Conservation (phyloP, 2,888 invertebrate genomes). For the Cephus spinipes region DNA sequence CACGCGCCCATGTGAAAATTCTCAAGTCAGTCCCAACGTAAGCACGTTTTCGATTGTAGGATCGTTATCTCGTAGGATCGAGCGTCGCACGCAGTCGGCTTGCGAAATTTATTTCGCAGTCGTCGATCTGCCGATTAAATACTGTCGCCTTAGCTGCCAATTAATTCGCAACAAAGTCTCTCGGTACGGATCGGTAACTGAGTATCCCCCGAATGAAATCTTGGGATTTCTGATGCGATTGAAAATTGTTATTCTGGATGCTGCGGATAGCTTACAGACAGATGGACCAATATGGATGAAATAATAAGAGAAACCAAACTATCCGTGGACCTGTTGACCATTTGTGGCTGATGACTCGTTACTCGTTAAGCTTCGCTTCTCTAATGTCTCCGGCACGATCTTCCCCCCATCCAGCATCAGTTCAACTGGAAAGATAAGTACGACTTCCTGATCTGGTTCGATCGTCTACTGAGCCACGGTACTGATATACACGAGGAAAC, state of each 20-base stretch:
- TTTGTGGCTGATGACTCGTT: not conserved
- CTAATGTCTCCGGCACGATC: not conserved
- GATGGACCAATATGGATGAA: not conserved
- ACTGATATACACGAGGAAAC: constrained; percentile 26
- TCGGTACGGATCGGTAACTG: not conserved
- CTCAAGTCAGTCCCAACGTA: not conserved
- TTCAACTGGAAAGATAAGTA: not conserved
- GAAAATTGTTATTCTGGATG: not conserved
- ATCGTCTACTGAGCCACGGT: constrained; percentile 23
- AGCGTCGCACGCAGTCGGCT: not conserved
- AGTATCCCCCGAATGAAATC: not conserved
- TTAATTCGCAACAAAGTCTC: not conserved
- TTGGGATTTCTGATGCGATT: not conserved
- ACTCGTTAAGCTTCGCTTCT: constrained; percentile 3
- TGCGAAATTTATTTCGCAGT: not conserved
- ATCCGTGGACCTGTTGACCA: not conserved
- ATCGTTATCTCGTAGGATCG: not conserved
- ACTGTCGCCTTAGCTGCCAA: not conserved
- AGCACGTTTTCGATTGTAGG: not conserved
- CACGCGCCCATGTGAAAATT: not conserved
- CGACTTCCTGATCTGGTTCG: constrained; percentile 34
- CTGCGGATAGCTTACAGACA: not conserved
- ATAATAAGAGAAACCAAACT: not conserved
- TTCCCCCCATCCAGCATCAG: not conserved
- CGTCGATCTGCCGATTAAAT: not conserved